A percentile compares a stretch with the other conserved stretches of the same genome.
Evolutionary conservation across 2,797 vertebrate genomes (phyloP).

Genomic region (Taenioides sp.): DNA sequence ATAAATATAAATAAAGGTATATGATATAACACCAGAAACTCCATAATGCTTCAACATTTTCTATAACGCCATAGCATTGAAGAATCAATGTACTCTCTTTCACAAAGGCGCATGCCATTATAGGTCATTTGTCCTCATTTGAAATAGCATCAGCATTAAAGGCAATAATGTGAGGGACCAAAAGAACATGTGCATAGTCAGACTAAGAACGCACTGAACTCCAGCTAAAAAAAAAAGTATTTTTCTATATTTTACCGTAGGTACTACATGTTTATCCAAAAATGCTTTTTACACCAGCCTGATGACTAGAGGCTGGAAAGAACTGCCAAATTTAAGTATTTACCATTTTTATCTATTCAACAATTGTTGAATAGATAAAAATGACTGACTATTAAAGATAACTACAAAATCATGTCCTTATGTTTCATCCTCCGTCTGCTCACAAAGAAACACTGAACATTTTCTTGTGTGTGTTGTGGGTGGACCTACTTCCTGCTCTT

Average conservation of each 20-base stretch:
- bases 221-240: background rate
- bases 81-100: background rate
- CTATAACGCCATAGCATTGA: background rate
- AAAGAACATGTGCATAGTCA: background rate
- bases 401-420: background rate
- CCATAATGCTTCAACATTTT: background rate
- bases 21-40: background rate
- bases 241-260: background rate
- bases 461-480: background rate
- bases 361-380: too few relatives aligned
- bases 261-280: background rate
- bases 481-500: conserved; percentile 1
- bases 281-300: background rate
- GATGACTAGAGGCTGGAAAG: background rate
- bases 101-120: background rate
- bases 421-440: background rate
- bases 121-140: background rate
- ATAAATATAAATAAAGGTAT: background rate
- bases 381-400: background rate
- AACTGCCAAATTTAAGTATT: background rate
- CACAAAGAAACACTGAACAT: background rate
- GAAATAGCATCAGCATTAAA: background rate
- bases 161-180: background rate
- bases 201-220: background rate
- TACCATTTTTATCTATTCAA: background rate